phyloP scores from a whole-genome alignment of 2,888 invertebrate species.

The Eretmocerus hayati region DNA sequence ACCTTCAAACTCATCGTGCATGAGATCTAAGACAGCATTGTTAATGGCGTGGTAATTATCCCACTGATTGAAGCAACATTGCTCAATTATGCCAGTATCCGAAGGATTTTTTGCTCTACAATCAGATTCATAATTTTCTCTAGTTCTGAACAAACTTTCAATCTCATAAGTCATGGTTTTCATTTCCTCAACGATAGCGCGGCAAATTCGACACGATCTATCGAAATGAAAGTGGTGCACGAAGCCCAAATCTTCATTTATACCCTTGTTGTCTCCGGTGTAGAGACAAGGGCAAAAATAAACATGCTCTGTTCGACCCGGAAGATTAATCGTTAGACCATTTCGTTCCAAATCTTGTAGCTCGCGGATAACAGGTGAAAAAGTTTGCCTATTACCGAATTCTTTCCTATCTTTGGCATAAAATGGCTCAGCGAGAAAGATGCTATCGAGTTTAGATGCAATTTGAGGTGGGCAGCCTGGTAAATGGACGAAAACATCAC shows the following conservation, averaged over 20 bases:
- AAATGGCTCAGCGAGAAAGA: neutral
- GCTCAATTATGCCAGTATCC: slow-evolving; percentile 10
- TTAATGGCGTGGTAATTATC: slow-evolving; percentile 12
- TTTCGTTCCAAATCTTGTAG: neutral
- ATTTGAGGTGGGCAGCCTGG: neutral
- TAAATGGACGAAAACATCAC: slow-evolving; percentile 17
- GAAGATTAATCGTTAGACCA: neutral
- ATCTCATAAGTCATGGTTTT: slow-evolving; percentile 4
- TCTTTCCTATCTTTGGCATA: neutral
- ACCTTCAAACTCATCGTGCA: slow-evolving; percentile 25
- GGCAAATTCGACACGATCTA: slow-evolving; percentile 1
- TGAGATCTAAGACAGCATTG: slow-evolving; percentile 18
- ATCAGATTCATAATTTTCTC: slow-evolving; percentile 8
- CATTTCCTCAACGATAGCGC: neutral
- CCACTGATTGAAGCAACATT: slow-evolving; percentile 17
- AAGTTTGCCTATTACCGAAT: neutral
- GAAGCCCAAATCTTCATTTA: slow-evolving; percentile 17
- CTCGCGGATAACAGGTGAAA: neutral
- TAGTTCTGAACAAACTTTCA: slow-evolving; percentile 3
- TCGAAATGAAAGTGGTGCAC: slow-evolving; percentile 14
- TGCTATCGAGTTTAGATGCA: neutral
- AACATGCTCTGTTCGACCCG: neutral
- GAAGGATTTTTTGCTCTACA: slow-evolving; percentile 1
- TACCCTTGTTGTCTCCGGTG: slow-evolving; percentile 16
- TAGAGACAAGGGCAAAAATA: slow-evolving; percentile 19